Evolutionary conservation across 2,797 vertebrate species (phyloP).

Genomic region (Anabas testudineus): DNA sequence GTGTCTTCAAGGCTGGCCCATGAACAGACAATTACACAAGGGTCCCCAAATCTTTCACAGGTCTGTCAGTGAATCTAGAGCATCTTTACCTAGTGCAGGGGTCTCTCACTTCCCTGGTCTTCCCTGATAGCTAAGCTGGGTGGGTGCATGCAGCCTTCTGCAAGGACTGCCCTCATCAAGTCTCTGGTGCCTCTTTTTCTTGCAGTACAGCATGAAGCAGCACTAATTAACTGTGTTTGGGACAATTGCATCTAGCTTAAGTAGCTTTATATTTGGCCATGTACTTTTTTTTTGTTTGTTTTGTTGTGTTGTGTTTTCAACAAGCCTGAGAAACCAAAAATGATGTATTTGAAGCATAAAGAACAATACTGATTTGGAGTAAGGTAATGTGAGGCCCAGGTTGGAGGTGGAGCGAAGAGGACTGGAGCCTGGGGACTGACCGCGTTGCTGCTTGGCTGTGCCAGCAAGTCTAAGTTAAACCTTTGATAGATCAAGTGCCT

Average conservation of each 20-base stretch:
- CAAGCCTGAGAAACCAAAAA: constrained; percentile 89
- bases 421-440: constrained; percentile 67
- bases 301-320: constrained; percentile 41
- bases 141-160: constrained; percentile 48
- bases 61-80: constrained; percentile 60
- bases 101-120: constrained; percentile 40
- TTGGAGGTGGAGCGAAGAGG: constrained; percentile 34
- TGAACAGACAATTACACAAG: constrained; percentile 86
- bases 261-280: constrained; percentile 72
- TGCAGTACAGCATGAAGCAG: constrained; percentile 50
- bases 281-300: constrained; percentile 46
- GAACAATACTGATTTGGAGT: constrained; percentile 87
- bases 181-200: constrained; percentile 57
- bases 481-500: constrained; percentile 86
- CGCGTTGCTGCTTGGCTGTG: constrained; percentile 87
- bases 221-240: constrained; percentile 55
- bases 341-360: constrained; percentile 83
- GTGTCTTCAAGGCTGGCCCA: constrained; percentile 90
- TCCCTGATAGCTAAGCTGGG: constrained; percentile 49
- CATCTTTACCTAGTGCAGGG: constrained; percentile 53
- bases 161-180: constrained; percentile 42
- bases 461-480: constrained; percentile 85
- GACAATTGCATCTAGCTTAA: constrained; percentile 65
- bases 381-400: constrained; percentile 70
- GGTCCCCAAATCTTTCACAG: constrained; percentile 73